Base-by-base conservation (phyloP, 2,888 invertebrate genomes). In the Epicampocera succincta region DNA sequence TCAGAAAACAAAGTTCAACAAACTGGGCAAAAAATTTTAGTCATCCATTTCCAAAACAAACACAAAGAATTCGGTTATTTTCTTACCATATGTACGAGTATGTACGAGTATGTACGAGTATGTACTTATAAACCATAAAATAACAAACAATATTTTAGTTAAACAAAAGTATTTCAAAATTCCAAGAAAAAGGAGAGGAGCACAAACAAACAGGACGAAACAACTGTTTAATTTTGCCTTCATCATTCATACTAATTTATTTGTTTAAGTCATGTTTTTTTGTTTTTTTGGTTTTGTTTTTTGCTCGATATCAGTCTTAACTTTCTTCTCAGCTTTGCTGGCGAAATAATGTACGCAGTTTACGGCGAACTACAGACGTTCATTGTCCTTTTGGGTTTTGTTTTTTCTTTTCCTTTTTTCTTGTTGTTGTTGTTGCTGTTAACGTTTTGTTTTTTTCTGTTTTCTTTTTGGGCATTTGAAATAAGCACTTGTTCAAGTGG, bases 351-450 rank as follows among this genome's bases (percentile, higher is more conserved):
- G 15, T 63, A 71, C 77, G 77, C 69, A 71, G 63, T 63, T 56
- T 66, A 42, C 58, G 56, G 25, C 65, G 6, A 12, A 48, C 48
- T 25, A 68, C 73, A 66, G 72, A 73, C 81, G 81, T 81, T 81
- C 81, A 81, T 73, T 81, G 81, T 81, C 81, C 81, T 81, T 81
- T 71, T 38, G 25, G 38, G 29, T 54, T 68, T 25, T 54, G 1
- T n/a, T 21, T n/a, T n/a, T n/a, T n/a, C n/a, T n/a, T n/a, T n/a
- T n/a, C n/a, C n/a, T n/a, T n/a, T n/a, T n/a, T n/a, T n/a, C n/a
- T n/a, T n/a, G n/a, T n/a, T n/a, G n/a, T n/a, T n/a, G n/a, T n/a
- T 29, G 13, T 50, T 15, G 15, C 11, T 25, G 25, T 25, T 2
- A 25, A 5, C 25, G 33, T 33, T 4, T n/a, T n/a, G n/a, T n/a